Base-by-base conservation (phyloP, 2,888 invertebrate species). In the Melolontha melolontha region DNA sequence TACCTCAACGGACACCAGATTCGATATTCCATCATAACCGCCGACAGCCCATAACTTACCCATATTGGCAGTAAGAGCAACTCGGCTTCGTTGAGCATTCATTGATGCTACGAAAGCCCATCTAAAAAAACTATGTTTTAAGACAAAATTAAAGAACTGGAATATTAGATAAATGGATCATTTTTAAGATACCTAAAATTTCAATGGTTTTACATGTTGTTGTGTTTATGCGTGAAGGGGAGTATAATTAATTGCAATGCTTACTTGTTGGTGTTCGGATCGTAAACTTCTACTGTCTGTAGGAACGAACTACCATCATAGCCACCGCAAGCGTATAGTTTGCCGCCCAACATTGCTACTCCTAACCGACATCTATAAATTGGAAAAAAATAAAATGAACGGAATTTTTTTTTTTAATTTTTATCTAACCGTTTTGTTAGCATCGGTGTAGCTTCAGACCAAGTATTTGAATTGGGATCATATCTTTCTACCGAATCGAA, bases 401-500 rank as follows among this genome's bases (percentile, higher is more conserved):
- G 7, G n/a, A 12, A 27, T n/a, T 7, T 6, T 27, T 10, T 27
- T 22, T 27, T 11, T 51, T 4, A 22, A 50, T 50, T 5, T 27
- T 22, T 17, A 27, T 52, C 47, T 47, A 72, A 82, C 75, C 92
- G 84, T 77, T 91, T 90, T 7, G 91, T 91, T 44, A 91, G 83
- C 95, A 96, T 95, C 0, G 93, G 88, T 27, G 90, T 89, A 51
- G 93, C 91, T 74, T 88, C 86, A 0, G 86, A 85, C 95, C 95
- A 95, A 14, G 86, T 84, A 74, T 91, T 90, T 16, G 88, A 88
- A 52, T 88, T 87, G 0, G 92, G 91, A 84, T 93, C 92, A 79
- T 91, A 95, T 62, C 91, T 85, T 83, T 95, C 94, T 1, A 94
- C 93, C 1, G 93, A 93, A 83, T 94, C 93, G 81, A 94, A 94